Evolutionary conservation across 2,797 vertebrate genomes (phyloP), one percentile per base, ranked within the genome.

Genomic region (Uromys caudimaculatus): DNA sequence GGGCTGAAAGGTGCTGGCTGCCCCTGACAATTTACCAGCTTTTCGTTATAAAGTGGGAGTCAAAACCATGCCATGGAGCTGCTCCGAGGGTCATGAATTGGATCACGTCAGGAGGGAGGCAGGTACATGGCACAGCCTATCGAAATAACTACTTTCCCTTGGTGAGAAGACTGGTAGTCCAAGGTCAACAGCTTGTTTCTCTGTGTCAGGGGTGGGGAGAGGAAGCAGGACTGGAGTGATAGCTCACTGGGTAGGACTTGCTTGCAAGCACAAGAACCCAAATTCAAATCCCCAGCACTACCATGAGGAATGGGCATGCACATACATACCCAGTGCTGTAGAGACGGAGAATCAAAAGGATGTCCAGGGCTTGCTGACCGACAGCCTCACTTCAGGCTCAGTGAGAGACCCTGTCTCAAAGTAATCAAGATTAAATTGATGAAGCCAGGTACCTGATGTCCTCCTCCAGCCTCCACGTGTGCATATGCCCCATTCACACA

Each of bases 11-110:
- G 78, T 27, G 44, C 12, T 9, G 23, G 56, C 41, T 73, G 32
- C 41, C 82, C 19, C 24, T 91, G 87, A 64, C 7, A 93, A 47
- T 21, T 77, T 67, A 24, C 35, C 84, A 14, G 4, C 23, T 93
- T 50, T 94, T 75, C 76, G 38, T 58, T 77, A 23, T 50, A 69
- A 95, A 90, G 71, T 81, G 38, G 9, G 91, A 89, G 54, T 79
- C 79, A 93, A 91, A 56, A 4, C 56, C 21, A 84, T 52, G 32
- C 64, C 54, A 78, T 0, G 21, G 47, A 92, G 58, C 8, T 62
- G 21, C 56, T 35, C 3, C 27, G 6, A 64, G 44, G 92, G 7
- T 19, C 62, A 47, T 23, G 17, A 71, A 44, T 38, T 89, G 38
- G 41, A 19, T 91, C 78, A 69, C 23, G 54, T 54, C 87, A 86